Evolutionary conservation across 2,113 vertebrate genomes (phyloP).

Genomic region (Bos indicus): DNA sequence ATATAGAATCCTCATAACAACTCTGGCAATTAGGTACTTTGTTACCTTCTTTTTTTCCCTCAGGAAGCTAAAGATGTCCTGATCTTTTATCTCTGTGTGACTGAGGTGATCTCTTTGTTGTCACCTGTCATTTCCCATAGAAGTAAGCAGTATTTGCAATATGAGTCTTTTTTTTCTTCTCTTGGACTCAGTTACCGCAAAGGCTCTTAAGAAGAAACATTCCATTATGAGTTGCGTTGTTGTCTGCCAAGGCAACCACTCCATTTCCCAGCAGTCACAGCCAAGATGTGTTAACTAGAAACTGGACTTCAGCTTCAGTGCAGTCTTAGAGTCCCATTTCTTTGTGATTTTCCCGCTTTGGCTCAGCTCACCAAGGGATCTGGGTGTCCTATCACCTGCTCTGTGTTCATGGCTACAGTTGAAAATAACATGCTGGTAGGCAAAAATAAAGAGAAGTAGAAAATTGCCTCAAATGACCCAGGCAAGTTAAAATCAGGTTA

Average conservation of each 20-base stretch:
- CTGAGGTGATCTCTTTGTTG: not conserved
- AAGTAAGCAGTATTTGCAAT: not conserved
- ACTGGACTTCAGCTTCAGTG: not conserved
- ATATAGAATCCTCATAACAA: not conserved
- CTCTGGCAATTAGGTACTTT: not conserved
- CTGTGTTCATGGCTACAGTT: not conserved
- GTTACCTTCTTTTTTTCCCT: not conserved
- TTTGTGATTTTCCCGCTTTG: not conserved
- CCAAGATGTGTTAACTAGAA: not conserved
- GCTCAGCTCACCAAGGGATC: not conserved
- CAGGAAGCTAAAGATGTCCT: not conserved
- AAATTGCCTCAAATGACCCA: conserved; percentile 14
- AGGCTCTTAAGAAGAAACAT: not conserved
- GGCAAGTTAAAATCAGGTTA: conserved; percentile 25
- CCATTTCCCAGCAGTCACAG: not conserved
- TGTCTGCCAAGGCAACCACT: not conserved
- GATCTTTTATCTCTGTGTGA: not conserved
- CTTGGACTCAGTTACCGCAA: not conserved
- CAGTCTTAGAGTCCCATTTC: not conserved
- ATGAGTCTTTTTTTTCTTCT: not conserved
- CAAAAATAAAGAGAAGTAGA: conserved; percentile 50
- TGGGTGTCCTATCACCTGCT: not conserved
- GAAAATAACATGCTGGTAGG: not conserved
- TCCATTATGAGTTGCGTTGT: not conserved
- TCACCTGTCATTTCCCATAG: not conserved